A percentile compares a stretch with the other conserved stretches of the same genome.
Conservation (phyloP, 2,888 invertebrate species). For the Cosmia pyralina region DNA sequence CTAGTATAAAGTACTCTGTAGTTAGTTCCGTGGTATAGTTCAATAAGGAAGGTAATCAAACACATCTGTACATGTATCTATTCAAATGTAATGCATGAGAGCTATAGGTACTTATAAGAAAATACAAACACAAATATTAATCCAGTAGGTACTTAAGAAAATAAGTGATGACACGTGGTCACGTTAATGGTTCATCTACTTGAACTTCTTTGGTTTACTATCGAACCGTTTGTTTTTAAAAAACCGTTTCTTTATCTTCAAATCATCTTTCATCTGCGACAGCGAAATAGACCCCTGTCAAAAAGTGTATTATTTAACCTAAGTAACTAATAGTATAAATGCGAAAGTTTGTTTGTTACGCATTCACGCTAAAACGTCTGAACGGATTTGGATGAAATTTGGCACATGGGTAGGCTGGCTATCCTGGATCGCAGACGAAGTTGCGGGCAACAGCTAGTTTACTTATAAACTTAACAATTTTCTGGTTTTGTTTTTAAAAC, state of each 20-base stretch:
- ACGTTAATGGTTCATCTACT: slow-evolving; percentile 25
- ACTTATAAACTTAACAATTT: background rate
- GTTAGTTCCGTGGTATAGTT: background rate
- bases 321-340: no score
- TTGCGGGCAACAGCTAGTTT: no score
- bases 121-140: slow-evolving; percentile 5
- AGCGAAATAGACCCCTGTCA: slow-evolving; percentile 54
- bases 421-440: no score
- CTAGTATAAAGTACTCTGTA: no score
- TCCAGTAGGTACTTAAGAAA: slow-evolving; percentile 20
- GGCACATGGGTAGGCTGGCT: no score
- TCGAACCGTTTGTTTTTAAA: slow-evolving; percentile 64
- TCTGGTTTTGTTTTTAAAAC: background rate
- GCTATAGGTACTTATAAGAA: background rate
- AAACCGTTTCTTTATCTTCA: slow-evolving; percentile 55
- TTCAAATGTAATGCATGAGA: background rate
- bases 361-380: no score
- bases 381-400: no score
- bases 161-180: background rate
- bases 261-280: slow-evolving; percentile 61
- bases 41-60: slow-evolving; percentile 10
- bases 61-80: background rate
- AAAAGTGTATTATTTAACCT: background rate
- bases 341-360: no score
- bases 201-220: slow-evolving; percentile 42